A percentile compares a stretch with the other conserved stretches of the same genome.
Evolutionary conservation across 2,797 vertebrate genomes (phyloP).

Genomic region (Salmo trutta): DNA sequence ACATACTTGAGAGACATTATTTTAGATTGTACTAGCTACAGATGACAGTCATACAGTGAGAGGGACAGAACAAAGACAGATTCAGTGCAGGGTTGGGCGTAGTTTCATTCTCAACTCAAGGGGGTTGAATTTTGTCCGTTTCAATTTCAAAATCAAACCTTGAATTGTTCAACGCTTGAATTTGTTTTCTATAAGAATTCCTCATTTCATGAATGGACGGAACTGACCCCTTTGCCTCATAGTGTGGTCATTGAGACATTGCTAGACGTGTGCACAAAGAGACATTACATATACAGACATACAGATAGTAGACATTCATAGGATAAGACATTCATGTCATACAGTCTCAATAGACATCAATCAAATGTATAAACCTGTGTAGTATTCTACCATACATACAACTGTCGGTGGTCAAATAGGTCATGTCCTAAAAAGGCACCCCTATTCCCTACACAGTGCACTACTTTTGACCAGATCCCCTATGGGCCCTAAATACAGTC

Average conservation of each 20-base stretch:
- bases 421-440: rapidly evolving
- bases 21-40: background rate
- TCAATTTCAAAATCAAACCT: background rate
- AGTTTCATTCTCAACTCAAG: background rate
- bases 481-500: background rate
- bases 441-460: background rate
- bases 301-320: slow-evolving; percentile 52
- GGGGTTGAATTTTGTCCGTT: background rate
- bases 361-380: background rate
- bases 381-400: slow-evolving; percentile 6
- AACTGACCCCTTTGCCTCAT: background rate
- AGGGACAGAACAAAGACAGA: background rate
- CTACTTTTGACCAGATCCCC: background rate
- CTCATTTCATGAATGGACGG: background rate
- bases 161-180: background rate
- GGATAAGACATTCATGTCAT: slow-evolving; percentile 60
- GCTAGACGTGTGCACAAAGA: background rate
- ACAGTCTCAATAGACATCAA: slow-evolving; percentile 63
- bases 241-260: slow-evolving; percentile 35
- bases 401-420: background rate
- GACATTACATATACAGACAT: slow-evolving; percentile 3
- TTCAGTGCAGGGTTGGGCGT: background rate
- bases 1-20: background rate
- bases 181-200: background rate
- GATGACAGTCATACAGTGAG: background rate